Conservation (phyloP, 2,113 vertebrate species). For the Callionymus lyra region DNA sequence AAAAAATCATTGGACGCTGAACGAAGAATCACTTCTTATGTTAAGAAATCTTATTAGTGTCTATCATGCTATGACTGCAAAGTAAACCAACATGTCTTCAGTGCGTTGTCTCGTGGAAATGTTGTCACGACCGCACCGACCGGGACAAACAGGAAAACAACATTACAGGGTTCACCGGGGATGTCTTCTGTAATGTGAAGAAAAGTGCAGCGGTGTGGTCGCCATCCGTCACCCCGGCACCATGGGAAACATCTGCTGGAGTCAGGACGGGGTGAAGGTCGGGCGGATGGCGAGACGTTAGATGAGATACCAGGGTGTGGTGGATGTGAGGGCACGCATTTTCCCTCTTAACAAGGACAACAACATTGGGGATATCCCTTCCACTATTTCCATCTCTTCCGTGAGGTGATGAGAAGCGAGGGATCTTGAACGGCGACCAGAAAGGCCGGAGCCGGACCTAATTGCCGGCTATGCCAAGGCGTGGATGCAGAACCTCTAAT, state of each 20-base stretch:
- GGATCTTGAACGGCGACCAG: constrained; percentile 38
- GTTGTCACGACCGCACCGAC: no score
- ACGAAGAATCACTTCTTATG: constrained; percentile 58
- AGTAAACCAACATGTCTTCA: no score
- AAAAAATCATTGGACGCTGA: constrained; percentile 19
- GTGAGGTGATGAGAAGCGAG: constrained; percentile 30
- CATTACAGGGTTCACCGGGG: not conserved
- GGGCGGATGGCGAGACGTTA: constrained; percentile 24
- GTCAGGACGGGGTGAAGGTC: constrained; percentile 34
- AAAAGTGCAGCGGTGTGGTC: constrained; percentile 19
- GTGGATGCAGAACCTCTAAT: constrained; percentile 58
- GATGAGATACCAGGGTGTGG: constrained; percentile 26
- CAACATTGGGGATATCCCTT: constrained; percentile 38
- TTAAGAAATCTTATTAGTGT: constrained; percentile 57
- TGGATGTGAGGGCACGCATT: constrained; percentile 10
- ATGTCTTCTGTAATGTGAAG: constrained; percentile 21
- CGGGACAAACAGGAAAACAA: constrained; percentile 19
- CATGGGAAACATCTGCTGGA: constrained; percentile 16
- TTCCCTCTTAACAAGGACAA: constrained; percentile 25
- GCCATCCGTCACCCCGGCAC: constrained; percentile 34
- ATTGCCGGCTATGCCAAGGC: constrained; percentile 50
- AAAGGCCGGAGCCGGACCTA: constrained; percentile 41
- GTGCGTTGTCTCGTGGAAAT: no score
- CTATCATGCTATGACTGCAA: constrained; percentile 54
- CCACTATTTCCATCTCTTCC: constrained; percentile 30